Evolutionary conservation across 2,797 vertebrate genomes (phyloP).

Genomic region (Naso thynnoides): DNA sequence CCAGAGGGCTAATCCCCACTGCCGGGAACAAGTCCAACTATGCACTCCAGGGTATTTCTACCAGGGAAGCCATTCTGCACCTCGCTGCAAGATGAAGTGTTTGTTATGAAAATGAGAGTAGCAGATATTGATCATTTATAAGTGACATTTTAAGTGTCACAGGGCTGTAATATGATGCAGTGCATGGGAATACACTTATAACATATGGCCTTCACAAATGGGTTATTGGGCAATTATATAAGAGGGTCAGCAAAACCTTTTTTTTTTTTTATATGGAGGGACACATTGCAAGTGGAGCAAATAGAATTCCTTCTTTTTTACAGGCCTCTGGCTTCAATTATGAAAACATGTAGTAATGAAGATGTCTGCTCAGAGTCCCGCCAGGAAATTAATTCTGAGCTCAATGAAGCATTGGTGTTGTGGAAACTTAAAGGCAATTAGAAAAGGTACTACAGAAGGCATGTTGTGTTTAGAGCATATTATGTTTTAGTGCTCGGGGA

Average conservation of each 20-base stretch:
- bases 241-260: slow-evolving; percentile 37
- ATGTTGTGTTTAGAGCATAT: slow-evolving; percentile 34
- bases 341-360: slow-evolving; percentile 74
- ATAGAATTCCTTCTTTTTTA: slow-evolving; percentile 49
- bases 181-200: slow-evolving; percentile 35
- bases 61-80: slow-evolving; percentile 50
- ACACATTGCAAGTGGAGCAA: slow-evolving; percentile 46
- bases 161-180: slow-evolving; percentile 41
- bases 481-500: slow-evolving; percentile 42
- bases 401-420: slow-evolving; percentile 61
- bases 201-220: slow-evolving; percentile 29
- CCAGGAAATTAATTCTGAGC: slow-evolving; percentile 74
- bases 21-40: slow-evolving; percentile 70
- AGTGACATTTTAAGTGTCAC: slow-evolving; percentile 42
- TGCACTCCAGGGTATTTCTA: slow-evolving; percentile 70
- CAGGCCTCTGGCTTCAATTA: slow-evolving; percentile 71
- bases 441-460: slow-evolving; percentile 40
- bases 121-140: slow-evolving; percentile 55
- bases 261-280: slow-evolving; percentile 50
- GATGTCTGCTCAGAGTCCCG: slow-evolving; percentile 69
- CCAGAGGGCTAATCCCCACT: slow-evolving; percentile 69
- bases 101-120: slow-evolving; percentile 57
- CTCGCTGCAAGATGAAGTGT: slow-evolving; percentile 49
- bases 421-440: slow-evolving; percentile 65
- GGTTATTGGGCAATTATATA: slow-evolving; percentile 34